Evolutionary conservation across 2,888 invertebrate species (phyloP), one percentile per base, ranked within the genome.

Genomic region (Ormyrus rosae): DNA sequence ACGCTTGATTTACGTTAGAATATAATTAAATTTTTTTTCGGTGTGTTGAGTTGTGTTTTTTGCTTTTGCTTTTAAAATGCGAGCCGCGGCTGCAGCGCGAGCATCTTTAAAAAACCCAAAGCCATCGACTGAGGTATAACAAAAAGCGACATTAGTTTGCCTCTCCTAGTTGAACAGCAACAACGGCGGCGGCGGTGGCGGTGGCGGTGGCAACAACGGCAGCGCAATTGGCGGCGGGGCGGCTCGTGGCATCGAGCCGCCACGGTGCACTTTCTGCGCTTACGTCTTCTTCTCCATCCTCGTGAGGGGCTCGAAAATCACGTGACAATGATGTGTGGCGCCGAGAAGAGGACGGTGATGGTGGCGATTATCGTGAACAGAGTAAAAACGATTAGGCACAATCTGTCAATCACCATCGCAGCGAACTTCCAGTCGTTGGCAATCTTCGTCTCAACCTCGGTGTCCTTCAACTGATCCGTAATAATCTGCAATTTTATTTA

Each of bases 361-460:
- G 98, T 97, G 92, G 97, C 97, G 93, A 97, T 95, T 94, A 97
- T 96, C 93, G 98, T 98, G 95, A 98, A 98, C 93, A 97, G 95
- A 93, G 98, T 97, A 95, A 99, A 99, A 94, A 98, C 96, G 94
- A 98, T 97, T 95, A 99, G 96, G 96, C 99, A 99, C 95, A 98
- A 95, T 94, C 98, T 96, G 95, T 99, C 99, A 93, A 99, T 97
- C 93, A 99, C 98, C 97, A 98, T 98, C 92, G 98, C 98, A 92
- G 98, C 98, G 93, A 98, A 99, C 94, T 98, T 98, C 99, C 99
- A 99, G 95, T 98, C 98, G 93, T 97, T 96, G 92, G 97, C 96
- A 92, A 98, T 94, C 92, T 97, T 97, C 92, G 96, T 95, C 90
- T 96, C 96, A 92, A 97, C 96, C 92, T 99, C 98, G 91, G 98